phyloP scores from a whole-genome alignment of 2,888 invertebrate species.

The Drosophila merina region DNA sequence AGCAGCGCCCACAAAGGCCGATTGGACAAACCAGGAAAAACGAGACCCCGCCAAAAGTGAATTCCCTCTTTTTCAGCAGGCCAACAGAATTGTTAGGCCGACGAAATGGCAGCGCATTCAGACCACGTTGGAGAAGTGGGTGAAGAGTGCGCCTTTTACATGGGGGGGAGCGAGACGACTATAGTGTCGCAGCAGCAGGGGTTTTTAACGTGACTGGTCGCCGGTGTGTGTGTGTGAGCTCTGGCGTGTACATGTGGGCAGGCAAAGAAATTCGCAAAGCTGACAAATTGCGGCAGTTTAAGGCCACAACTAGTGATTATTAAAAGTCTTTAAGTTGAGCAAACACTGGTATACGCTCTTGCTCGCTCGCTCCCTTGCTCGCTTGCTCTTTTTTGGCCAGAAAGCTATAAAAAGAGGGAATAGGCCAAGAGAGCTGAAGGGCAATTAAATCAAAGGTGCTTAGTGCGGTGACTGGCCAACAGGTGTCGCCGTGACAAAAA shows the following conservation, averaged over 20 bases:
- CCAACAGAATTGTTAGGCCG: slow-evolving; percentile 69
- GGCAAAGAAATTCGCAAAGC: slow-evolving; percentile 44
- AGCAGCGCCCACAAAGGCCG: slow-evolving; percentile 70
- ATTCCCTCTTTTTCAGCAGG: slow-evolving; percentile 84
- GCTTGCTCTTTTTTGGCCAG: background rate
- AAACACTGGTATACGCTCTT: slow-evolving; percentile 7
- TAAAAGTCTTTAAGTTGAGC: slow-evolving; percentile 22
- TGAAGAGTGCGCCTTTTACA: slow-evolving; percentile 44
- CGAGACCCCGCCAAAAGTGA: slow-evolving; percentile 85
- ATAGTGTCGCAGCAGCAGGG: slow-evolving; percentile 62
- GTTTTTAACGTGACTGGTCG: slow-evolving; percentile 73
- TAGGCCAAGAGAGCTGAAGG: background rate
- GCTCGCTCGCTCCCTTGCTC: background rate
- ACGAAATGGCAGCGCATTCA: slow-evolving; percentile 48
- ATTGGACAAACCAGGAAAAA: slow-evolving; percentile 82
- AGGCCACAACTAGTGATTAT: slow-evolving; percentile 39
- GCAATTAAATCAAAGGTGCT: slow-evolving; percentile 13
- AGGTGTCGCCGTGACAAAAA: slow-evolving; percentile 55
- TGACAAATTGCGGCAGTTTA: slow-evolving; percentile 45
- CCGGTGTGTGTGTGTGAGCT: slow-evolving; percentile 46
- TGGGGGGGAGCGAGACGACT: slow-evolving; percentile 64
- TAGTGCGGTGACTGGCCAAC: slow-evolving; percentile 41
- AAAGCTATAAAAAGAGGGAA: background rate
- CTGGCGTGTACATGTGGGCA: slow-evolving; percentile 17
- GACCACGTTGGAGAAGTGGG: slow-evolving; percentile 63